These are phyloP conservation scores for Coregonus suidteri DNA, from an alignment of 2,797 vertebrate species.

Conservation along the genomic window DNA sequence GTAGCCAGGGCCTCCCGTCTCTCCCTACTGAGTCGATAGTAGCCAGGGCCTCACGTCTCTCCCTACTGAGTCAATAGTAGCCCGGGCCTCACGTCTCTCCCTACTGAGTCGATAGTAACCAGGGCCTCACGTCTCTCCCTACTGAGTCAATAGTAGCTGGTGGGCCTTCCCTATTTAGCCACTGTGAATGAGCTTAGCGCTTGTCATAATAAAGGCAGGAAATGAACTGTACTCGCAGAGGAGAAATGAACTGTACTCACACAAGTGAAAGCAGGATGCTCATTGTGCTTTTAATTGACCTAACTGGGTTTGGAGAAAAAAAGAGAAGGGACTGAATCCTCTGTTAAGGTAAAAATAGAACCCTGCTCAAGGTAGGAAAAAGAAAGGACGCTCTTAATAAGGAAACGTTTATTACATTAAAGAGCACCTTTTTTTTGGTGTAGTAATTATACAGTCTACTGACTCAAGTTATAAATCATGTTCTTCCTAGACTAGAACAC, in stretches of 20 bases:
- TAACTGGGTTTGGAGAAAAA: slow-evolving; percentile 58
- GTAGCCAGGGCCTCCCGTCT: slow-evolving; percentile 39
- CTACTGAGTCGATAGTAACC: too few relatives aligned
- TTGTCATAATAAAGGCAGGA: slow-evolving; percentile 73
- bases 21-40: too few relatives aligned
- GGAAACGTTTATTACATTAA: not conserved
- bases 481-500: too few relatives aligned
- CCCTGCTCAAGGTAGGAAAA: slow-evolving; percentile 35
- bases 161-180: slow-evolving; percentile 32
- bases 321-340: slow-evolving; percentile 31
- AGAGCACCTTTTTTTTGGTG: too few relatives aligned
- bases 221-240: slow-evolving; percentile 62
- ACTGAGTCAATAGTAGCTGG: slow-evolving; percentile 6
- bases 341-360: slow-evolving; percentile 42
- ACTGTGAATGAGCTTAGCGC: slow-evolving; percentile 63
- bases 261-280: slow-evolving; percentile 55
- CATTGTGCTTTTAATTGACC: slow-evolving; percentile 64
- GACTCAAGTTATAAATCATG: not conserved
- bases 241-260: slow-evolving; percentile 63
- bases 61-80: too few relatives aligned
- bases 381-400: not conserved
- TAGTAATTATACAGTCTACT: too few relatives aligned
- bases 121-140: too few relatives aligned
- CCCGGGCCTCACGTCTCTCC: too few relatives aligned
- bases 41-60: too few relatives aligned